Conservation (phyloP, 2,888 invertebrate genomes). For the Cerceris ruficornis region DNA sequence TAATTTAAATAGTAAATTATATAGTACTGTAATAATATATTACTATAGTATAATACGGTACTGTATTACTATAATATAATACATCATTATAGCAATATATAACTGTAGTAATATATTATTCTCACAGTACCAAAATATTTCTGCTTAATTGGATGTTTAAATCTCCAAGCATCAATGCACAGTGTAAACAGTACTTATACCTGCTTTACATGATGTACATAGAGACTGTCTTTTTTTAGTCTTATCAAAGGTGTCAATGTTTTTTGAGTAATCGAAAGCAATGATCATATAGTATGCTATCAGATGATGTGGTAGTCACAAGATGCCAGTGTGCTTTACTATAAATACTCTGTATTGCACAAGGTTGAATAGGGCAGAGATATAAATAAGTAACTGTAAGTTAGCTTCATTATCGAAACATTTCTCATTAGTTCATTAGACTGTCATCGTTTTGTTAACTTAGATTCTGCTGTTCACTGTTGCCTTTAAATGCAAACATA, state of each 20-base stretch:
- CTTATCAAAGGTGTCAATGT: constrained; percentile 13
- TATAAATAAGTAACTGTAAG: constrained; percentile 75
- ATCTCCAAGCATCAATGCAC: not conserved
- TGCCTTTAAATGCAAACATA: constrained; percentile 29
- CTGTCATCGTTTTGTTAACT: constrained; percentile 33
- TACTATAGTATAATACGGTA: no score
- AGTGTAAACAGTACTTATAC: not conserved
- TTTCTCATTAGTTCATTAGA: constrained; percentile 45
- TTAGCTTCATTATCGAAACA: constrained; percentile 46
- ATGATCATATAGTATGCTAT: constrained; percentile 40
- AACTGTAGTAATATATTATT: no score
- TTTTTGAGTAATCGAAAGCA: constrained; percentile 16
- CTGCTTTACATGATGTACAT: not conserved
- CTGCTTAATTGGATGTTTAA: not conserved
- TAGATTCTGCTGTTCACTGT: constrained; percentile 22
- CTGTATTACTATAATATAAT: no score
- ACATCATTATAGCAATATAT: no score
- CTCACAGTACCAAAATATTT: not conserved
- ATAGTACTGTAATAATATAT: no score
- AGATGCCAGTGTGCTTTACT: constrained; percentile 70
- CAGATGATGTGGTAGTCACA: constrained; percentile 65
- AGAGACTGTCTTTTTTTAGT: constrained; percentile 29
- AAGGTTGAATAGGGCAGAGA: constrained; percentile 78
- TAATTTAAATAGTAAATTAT: no score
- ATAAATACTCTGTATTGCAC: constrained; percentile 76